Evolutionary conservation across 2,113 vertebrate genomes (phyloP).

Genomic region (Centrocercus urophasianus): DNA sequence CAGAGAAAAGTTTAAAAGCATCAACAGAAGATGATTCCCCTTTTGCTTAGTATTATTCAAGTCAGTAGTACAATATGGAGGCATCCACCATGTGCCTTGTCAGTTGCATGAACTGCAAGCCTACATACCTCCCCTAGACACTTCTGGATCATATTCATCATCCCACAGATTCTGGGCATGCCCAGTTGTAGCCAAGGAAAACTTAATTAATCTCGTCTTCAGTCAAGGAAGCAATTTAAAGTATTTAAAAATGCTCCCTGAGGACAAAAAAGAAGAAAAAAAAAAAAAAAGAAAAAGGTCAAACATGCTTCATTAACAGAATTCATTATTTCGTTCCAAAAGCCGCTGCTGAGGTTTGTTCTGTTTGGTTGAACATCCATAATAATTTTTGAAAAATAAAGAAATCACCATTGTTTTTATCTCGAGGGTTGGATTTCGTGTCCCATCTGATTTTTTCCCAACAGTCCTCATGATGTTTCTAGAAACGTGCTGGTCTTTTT

Average conservation of each 20-base stretch:
- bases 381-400: not conserved
- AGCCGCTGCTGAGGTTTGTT: not conserved
- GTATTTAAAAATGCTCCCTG: conserved; percentile 13
- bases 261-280: not conserved
- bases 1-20: not conserved
- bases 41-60: not conserved
- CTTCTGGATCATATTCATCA: not conserved
- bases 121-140: not conserved
- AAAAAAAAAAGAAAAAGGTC: not conserved
- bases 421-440: not conserved
- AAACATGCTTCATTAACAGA: not conserved
- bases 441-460: not conserved
- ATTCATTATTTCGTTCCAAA: not conserved
- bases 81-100: not conserved
- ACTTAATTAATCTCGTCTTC: conserved; percentile 7
- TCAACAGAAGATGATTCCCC: not conserved
- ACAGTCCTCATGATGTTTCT: not conserved
- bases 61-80: not conserved
- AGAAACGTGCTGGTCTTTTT: not conserved
- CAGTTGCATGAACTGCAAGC: not conserved
- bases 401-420: not conserved
- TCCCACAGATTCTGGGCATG: not conserved
- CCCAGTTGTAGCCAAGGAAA: not conserved
- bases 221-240: conserved; percentile 36
- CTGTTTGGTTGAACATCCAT: not conserved